Conservation (phyloP, 35 echinoderm and acorn worm species). For the Hemicentrotus pulcherrimus region DNA sequence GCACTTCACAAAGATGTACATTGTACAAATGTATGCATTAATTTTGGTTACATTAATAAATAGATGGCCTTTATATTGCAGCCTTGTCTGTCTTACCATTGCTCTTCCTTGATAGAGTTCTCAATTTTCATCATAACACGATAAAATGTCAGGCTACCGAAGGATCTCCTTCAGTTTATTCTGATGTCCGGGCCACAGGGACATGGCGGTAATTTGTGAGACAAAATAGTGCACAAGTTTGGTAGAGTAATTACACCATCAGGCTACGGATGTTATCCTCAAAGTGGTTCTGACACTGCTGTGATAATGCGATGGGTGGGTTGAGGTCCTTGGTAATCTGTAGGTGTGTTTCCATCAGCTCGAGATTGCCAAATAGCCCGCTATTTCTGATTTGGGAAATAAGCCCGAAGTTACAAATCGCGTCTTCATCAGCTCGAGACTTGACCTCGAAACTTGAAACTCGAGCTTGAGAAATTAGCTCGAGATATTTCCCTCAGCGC, state of each 20-base stretch:
- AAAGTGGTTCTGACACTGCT: neutral
- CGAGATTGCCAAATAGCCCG: too few relatives aligned
- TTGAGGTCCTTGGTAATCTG: neutral
- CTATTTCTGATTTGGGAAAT: too few relatives aligned
- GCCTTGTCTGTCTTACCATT: neutral
- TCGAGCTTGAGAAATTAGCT: too few relatives aligned
- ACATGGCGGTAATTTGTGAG: neutral
- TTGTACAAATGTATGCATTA: too few relatives aligned
- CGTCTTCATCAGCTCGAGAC: too few relatives aligned
- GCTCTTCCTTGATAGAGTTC: neutral
- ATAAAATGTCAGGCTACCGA: neutral
- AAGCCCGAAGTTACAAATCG: too few relatives aligned
- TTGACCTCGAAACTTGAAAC: too few relatives aligned
- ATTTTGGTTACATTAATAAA: too few relatives aligned
- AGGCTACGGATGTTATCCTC: neutral
- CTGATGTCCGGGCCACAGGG: neutral
- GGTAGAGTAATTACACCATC: neutral
- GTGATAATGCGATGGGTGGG: neutral
- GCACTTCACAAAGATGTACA: too few relatives aligned
- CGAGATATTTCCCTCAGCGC: too few relatives aligned
- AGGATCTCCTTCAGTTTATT: neutral
- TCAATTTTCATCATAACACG: neutral
- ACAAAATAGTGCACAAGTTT: slow-evolving; percentile 7
- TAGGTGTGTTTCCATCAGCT: too few relatives aligned
- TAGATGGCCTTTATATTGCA: neutral